Conservation (phyloP, 1,140 invertebrate genomes). For the Bombyx mandarina region DNA sequence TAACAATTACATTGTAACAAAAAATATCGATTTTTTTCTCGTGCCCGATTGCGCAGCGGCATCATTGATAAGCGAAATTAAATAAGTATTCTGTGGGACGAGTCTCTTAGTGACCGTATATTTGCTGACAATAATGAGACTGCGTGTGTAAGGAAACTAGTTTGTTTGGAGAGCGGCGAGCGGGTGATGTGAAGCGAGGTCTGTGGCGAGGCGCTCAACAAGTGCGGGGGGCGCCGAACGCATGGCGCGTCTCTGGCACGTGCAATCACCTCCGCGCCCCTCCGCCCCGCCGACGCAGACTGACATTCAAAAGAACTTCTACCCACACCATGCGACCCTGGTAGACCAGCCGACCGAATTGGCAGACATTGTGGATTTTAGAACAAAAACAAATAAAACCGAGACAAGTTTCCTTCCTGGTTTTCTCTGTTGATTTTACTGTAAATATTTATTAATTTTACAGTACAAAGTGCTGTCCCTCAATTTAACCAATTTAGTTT, state of each 20-base stretch:
- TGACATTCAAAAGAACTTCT: slow-evolving; percentile 26
- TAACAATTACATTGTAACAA: too few species aligned
- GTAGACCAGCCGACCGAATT: slow-evolving; percentile 46
- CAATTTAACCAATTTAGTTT: too few species aligned
- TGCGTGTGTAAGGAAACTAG: slow-evolving; percentile 13
- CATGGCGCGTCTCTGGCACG: slow-evolving; percentile 49
- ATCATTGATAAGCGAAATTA: slow-evolving; percentile 20
- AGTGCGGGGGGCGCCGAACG: slow-evolving; percentile 49
- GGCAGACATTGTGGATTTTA: slow-evolving; percentile 53
- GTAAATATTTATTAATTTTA: too few species aligned
- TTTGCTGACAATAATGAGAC: slow-evolving; percentile 25
- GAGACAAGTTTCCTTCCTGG: neutral
- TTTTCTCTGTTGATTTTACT: too few species aligned
- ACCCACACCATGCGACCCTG: slow-evolving; percentile 35
- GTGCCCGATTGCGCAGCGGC: too few species aligned
- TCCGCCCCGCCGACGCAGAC: slow-evolving; percentile 16
- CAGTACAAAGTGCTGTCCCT: too few species aligned
- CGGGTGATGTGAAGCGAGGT: slow-evolving; percentile 1
- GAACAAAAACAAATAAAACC: slow-evolving; percentile 14
- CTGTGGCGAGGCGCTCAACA: slow-evolving; percentile 38
- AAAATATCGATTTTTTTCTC: too few species aligned
- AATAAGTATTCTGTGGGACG: slow-evolving; percentile 18
- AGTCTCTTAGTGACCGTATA: slow-evolving; percentile 8
- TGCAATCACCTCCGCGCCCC: slow-evolving; percentile 31
- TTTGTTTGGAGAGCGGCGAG: slow-evolving; percentile 14